Evolutionary conservation across 2,888 invertebrate species (phyloP), one percentile per base, ranked within the genome.

Genomic region (Rhamphomyia laevipes): DNA sequence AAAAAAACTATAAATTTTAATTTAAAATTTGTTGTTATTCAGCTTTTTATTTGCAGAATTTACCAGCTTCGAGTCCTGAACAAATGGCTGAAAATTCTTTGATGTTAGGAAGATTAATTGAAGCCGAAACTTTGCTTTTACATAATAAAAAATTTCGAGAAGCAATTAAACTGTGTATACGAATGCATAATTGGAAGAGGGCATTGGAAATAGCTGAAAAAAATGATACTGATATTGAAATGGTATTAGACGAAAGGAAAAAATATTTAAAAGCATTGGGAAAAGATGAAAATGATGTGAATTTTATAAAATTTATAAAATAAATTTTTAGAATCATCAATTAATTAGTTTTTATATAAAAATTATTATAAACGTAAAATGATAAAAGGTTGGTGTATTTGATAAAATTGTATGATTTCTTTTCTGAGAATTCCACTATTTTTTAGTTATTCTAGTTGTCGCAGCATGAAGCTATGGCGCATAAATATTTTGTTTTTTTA

Each of bases 81-180:
- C 70, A 70, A 55, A 67, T 69, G 67, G 70, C 71, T 1, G 71
- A 71, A 55, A 70, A 66, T 45, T 69, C 71, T 0, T 51, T 71
- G 1, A 65, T 71, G 65, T 51, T 68, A 50, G 71, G 71, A 4
- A 58, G 71, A 3, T 54, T 65, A 38, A 52, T 62, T 12, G 71
- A 71, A 59, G 71, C 71, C 1, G 71, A 71, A 55, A 70, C 70
- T 0, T 67, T 71, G n/a, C 53, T 71, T 9, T 48, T 70, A 40
- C 68, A 71, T 43, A 68, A 68, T 51, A 63, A 62, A 30, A 70
- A 67, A 38, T 63, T 57, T 44, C 49, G 52, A 0, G 64, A 70
- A 49, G 71, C 70, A 2, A 61, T 69, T 4, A 54, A 53, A 1
- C 46, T 71, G 2, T 63, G 65, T 2, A 51, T 71, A 45, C 63